Base-by-base conservation (phyloP, 2,113 vertebrate species). In the Amphilophus citrinellus region DNA sequence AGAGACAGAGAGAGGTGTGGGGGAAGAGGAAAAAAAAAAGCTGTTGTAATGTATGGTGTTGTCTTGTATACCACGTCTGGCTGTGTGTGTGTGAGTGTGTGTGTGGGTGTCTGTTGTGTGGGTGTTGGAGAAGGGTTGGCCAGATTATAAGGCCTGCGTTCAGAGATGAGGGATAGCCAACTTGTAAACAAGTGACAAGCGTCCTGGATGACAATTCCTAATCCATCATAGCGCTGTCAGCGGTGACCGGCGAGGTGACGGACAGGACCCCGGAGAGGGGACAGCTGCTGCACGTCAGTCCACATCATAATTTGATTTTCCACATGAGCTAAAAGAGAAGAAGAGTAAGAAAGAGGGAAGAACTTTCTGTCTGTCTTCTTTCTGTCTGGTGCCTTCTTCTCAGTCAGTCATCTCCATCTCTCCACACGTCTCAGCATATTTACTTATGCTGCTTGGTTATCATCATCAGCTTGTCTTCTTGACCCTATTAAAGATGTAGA, bases 211-310 rank as follows among this genome's bases (percentile, higher is more conserved):
- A 96, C 96, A 96, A 96, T 95, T 95, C 96, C 95, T 96, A 95
- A 96, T 96, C 96, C 96, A 96, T 96, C 96, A 96, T 95, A 95
- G 95, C 60, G 94, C 94, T 96, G 95, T 96, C 95, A 95, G 89
- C 60, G 77, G 84, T 90, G 94, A 92, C 91, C 88, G 61, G 93
- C 22, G 88, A 90, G 94, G 91, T 93, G 95, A 94, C 85, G 86
- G 93, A 94, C 93, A 93, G 92, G 91, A 88, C 95, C 91, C 87
- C 86, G 87, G 91, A 93, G 94, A 88, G 91, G 89, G 87, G 92
- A 93, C 95, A 95, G 93, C 95, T 95, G 95, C 91, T 93, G 87
- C 89, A 86, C 87, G 94, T 95, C 95, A 95, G 91, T 95, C 95
- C 93, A 93, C 92, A 95, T 96, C 96, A 96, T 96, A 95, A 96